Evolutionary conservation across 2,113 vertebrate species (phyloP), one percentile per base, ranked within the genome.

Genomic region (Callionymus lyra): DNA sequence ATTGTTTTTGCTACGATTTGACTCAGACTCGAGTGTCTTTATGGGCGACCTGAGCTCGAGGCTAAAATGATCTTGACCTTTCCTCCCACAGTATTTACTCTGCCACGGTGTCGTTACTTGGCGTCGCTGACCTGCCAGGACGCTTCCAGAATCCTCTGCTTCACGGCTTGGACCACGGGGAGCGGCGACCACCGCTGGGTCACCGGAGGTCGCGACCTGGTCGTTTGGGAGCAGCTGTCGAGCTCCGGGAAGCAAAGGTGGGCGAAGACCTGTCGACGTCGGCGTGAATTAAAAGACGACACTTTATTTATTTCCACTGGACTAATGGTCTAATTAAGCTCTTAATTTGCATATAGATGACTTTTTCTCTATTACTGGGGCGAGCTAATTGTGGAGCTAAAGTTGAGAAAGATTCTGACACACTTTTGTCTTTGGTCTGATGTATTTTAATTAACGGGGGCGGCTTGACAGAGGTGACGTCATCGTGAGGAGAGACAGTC

Each of bases 131-230:
- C 69, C 51, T 81, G 80, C 67, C 69, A 64, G 0, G 59, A 79
- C 1, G 66, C 77, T 47, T 74, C 84, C 53, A 83, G 86, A 62
- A 72, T 85, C 47, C 79, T 88, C 10, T 85, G 86, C 65, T 81
- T 86, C n/a, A 73, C 84, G 0, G 34, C 83, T 0, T 88, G 86
- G 86, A 77, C 80, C 34, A 88, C 86, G 1, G 70, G 81, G 16
- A 88, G 86, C 2, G 86, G 86, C 46, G 80, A 74, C 54, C 86
- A 86, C 55, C 83, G 86, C 13, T 88, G 86, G 86, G 85, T 88
- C 49, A 85, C 78, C 0, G 86, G 86, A 15, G 86, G 86, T 44
- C 78, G 59, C 8, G 47, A 59, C 36, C 82, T 88, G 12, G 62
- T 77, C 0, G 86, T 86, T 12, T 86, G 83, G 86, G 86, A 88